Conservation (phyloP, 2,113 vertebrate species). For the Vireo altiloquus region DNA sequence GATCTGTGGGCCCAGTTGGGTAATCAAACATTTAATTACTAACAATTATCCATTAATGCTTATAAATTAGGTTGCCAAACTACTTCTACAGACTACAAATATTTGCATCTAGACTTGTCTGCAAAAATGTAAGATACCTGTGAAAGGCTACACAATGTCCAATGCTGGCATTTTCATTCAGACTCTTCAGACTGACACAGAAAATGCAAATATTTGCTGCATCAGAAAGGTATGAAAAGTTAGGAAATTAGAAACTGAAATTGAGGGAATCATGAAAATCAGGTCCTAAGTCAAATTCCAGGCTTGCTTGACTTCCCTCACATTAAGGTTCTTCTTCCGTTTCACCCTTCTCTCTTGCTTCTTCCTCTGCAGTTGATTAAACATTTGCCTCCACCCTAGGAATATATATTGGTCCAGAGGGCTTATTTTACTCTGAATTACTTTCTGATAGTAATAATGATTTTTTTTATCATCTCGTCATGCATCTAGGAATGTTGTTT, state of each 20-base stretch:
- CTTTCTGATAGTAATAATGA: not conserved
- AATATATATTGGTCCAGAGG: not conserved
- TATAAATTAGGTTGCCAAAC: constrained; percentile 57
- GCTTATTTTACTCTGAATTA: not conserved
- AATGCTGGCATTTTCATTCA: rapidly evolving
- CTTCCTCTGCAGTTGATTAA: constrained; percentile 1
- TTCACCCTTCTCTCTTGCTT: not conserved
- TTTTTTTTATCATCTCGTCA: not conserved
- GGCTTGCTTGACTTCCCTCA: not conserved
- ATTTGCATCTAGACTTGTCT: constrained; percentile 23
- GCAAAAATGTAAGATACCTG: not conserved
- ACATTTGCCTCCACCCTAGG: not conserved
- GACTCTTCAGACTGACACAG: not conserved
- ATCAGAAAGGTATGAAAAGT: not conserved
- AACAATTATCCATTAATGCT: constrained; percentile 60
- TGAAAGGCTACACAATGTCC: not conserved
- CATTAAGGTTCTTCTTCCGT: not conserved
- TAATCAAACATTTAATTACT: constrained; percentile 63
- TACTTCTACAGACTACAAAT: constrained; percentile 33
- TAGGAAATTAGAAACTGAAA: not conserved
- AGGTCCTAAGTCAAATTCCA: not conserved
- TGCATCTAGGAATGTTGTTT: not conserved
- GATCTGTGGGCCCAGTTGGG: constrained; percentile 47
- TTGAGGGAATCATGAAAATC: not conserved
- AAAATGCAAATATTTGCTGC: not conserved